phyloP scores from a whole-genome alignment of 2,113 vertebrate genomes.

The Pantherophis guttatus region DNA sequence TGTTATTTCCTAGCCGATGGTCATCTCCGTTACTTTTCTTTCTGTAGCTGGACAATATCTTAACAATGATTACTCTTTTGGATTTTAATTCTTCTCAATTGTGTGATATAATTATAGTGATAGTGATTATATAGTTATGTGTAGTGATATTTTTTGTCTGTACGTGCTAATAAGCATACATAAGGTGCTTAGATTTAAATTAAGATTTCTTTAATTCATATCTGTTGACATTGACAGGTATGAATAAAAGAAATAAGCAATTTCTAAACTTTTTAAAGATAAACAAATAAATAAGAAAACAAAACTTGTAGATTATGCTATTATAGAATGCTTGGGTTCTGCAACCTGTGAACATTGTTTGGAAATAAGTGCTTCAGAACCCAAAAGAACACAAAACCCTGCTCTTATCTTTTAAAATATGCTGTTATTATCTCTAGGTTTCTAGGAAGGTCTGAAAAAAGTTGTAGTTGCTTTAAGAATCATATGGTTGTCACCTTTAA shows the following conservation, averaged over 20 bases:
- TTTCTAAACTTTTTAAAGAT: slow-evolving; percentile 7
- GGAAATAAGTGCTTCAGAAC: not conserved
- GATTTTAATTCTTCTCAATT: not conserved
- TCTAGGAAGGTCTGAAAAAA: not conserved
- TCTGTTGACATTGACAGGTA: no score
- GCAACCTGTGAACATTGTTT: not conserved
- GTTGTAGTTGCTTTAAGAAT: not conserved
- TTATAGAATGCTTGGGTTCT: not conserved
- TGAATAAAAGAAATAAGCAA: no score
- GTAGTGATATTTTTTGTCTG: not conserved
- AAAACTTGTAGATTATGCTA: slow-evolving; percentile 7
- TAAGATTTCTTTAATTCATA: no score
- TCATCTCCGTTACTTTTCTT: not conserved
- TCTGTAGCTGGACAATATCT: not conserved
- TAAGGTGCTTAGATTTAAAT: no score
- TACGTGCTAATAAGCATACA: no score
- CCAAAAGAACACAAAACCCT: not conserved
- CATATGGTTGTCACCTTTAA: not conserved
- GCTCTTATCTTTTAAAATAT: not conserved
- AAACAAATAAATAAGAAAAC: slow-evolving; percentile 1
- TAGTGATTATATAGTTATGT: not conserved
- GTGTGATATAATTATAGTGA: not conserved
- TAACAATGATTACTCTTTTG: not conserved
- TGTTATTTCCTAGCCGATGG: not conserved
- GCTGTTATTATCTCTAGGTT: not conserved